Conservation (phyloP, 2,888 invertebrate species). For the Andrena hattorfiana region DNA sequence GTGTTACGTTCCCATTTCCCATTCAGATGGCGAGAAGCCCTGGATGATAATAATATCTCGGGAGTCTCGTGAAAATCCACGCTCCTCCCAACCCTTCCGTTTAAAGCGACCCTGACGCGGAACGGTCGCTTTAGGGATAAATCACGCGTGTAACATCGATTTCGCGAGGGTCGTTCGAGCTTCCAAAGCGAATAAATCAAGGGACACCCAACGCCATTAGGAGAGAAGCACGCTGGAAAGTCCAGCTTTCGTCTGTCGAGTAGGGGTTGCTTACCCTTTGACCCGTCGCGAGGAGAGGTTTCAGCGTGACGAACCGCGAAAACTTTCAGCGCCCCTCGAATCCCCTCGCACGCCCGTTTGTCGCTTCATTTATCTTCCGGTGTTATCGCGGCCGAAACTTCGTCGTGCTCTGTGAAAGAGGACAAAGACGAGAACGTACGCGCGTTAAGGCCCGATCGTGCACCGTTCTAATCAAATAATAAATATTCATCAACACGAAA, state of each 20-base stretch:
- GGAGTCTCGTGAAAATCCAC: too few relatives aligned
- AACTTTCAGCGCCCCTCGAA: conserved; percentile 22
- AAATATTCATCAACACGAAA: not conserved
- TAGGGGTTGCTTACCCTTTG: conserved; percentile 21
- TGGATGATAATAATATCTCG: too few relatives aligned
- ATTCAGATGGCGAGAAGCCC: too few relatives aligned
- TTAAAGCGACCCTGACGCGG: not conserved
- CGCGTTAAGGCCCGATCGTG: too few relatives aligned
- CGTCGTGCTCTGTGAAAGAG: not conserved
- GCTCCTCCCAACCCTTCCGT: not conserved
- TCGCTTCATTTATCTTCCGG: conserved; percentile 53
- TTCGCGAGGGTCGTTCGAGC: conserved; percentile 3
- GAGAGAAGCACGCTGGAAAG: not conserved
- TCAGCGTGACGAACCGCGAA: conserved; percentile 21
- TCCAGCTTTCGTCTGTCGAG: conserved; percentile 12
- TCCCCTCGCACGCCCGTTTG: conserved; percentile 14
- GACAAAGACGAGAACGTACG: not conserved
- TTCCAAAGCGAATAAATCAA: conserved; percentile 31
- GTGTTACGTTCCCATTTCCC: too few relatives aligned
- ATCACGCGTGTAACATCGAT: conserved; percentile 26
- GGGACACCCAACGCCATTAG: not conserved
- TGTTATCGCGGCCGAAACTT: conserved; percentile 36
- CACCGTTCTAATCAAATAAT: not conserved
- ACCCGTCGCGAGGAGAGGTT: conserved; percentile 16
- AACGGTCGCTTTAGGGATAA: conserved; percentile 6